Evolutionary conservation across 2,888 invertebrate genomes (phyloP).

Genomic region (Flexamia atlantica): DNA sequence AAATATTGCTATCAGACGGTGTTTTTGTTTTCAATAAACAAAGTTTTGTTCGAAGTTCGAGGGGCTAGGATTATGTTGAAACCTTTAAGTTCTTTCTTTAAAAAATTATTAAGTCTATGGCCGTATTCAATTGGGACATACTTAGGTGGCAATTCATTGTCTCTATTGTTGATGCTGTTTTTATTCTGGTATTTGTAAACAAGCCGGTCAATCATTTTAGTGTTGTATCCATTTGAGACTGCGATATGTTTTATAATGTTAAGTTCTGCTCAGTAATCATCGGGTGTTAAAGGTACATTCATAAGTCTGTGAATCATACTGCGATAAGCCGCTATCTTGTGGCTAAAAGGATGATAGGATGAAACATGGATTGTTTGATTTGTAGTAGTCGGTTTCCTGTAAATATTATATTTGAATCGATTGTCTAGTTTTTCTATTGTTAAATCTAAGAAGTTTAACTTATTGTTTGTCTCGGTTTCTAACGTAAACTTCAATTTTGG

Average conservation of each 20-base stretch:
- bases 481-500: background rate
- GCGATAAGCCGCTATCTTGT: background rate
- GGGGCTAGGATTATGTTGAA: background rate
- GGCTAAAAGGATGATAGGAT: background rate
- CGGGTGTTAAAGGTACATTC: background rate
- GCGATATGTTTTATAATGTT: background rate
- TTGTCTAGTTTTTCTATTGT: background rate
- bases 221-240: background rate
- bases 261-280: background rate
- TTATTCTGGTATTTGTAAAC: too few species aligned
- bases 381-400: background rate
- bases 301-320: background rate
- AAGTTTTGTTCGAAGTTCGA: background rate
- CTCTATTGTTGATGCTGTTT: too few species aligned
- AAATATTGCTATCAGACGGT: background rate
- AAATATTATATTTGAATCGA: background rate
- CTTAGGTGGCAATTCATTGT: background rate
- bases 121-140: background rate
- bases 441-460: background rate
- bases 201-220: background rate
- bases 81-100: background rate
- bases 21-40: background rate
- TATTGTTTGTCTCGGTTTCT: background rate
- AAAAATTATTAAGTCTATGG: background rate
- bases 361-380: background rate